Base-by-base conservation (phyloP, 2,888 invertebrate species). In the Dolomedes plantarius region DNA sequence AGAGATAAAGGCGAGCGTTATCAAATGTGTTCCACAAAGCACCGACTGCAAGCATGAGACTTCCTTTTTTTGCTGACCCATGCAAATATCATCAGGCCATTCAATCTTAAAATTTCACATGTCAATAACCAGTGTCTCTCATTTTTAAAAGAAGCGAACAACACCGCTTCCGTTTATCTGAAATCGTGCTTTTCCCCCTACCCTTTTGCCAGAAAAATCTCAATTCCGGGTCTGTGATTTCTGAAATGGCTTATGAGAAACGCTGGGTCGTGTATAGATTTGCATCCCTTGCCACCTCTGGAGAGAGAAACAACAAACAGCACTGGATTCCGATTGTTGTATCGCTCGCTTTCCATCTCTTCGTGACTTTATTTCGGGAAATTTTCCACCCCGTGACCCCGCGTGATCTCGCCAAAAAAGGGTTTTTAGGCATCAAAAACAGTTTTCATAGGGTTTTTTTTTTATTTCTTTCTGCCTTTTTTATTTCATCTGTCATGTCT, bases 341-440 rank as follows among this genome's bases (percentile, higher is more conserved):
- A 31, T 31, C n/a, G 23, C 23, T n/a, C 65, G 62, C 62, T 0
- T 1, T 29, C 2, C 65, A 65, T 0, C 65, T 31, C 31, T 16
- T 31, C 65, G 65, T 65, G 65, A 65, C 65, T 65, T 65, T 65
- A 31, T 65, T 65, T 29, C 31, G 5, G 29, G 65, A 29, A 31
- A 65, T 29, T 65, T n/a, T n/a, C 65, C 29, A 28, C 65, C 65
- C n/a, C 65, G 11, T 31, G 65, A 65, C 65, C 65, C 65, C 1
- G 11, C 65, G 29, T 65, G 65, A 29, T 65, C 65, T 65, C n/a
- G 3, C 31, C 65, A 28, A 65, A 65, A 65, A 65, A 62, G 65
- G 65, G 65, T 65, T 65, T 29, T 65, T 65, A 65, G 65, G 1
- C 31, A 65, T 65, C 23, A 29, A 65, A 29, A 65, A 65, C 6